phyloP scores from a whole-genome alignment of 2,797 vertebrate genomes.

The Danio aesculapii region DNA sequence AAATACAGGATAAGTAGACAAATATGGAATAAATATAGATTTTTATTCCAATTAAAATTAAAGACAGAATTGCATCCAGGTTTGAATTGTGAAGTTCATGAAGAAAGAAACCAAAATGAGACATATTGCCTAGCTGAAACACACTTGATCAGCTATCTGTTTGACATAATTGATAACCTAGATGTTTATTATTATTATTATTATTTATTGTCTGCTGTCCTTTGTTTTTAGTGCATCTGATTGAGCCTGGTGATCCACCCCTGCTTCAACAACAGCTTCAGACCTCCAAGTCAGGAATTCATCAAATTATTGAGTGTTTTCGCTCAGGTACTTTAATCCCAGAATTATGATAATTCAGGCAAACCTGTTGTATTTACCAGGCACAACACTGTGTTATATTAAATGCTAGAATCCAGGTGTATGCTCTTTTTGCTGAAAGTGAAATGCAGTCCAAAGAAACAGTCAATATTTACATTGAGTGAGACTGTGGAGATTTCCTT shows the following conservation, averaged over 20 bases:
- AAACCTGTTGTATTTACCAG: background rate
- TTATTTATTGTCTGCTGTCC: constrained; percentile 1
- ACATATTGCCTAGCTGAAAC: background rate
- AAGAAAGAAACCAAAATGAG: background rate
- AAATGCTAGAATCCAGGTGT: background rate
- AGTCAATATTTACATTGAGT: background rate
- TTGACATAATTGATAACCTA: background rate
- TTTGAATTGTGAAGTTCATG: background rate
- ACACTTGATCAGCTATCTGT: background rate
- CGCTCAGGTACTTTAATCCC: constrained; percentile 86
- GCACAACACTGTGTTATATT: background rate
- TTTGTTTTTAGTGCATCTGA: constrained; percentile 78
- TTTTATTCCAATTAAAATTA: background rate
- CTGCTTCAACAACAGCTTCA: constrained; percentile 94
- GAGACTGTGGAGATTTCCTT: background rate
- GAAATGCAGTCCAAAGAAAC: background rate
- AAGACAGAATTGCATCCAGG: background rate
- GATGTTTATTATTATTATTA: background rate
- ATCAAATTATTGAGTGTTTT: constrained; percentile 99
- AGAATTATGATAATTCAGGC: background rate
- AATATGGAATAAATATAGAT: background rate
- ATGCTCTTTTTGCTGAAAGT: background rate
- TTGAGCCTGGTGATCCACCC: constrained; percentile 94
- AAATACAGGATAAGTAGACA: background rate
- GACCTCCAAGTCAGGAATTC: constrained; percentile 98